Evolutionary conservation across 2,888 invertebrate genomes (phyloP), one percentile per base, ranked within the genome.

Genomic region (Leptinotarsa juncta): DNA sequence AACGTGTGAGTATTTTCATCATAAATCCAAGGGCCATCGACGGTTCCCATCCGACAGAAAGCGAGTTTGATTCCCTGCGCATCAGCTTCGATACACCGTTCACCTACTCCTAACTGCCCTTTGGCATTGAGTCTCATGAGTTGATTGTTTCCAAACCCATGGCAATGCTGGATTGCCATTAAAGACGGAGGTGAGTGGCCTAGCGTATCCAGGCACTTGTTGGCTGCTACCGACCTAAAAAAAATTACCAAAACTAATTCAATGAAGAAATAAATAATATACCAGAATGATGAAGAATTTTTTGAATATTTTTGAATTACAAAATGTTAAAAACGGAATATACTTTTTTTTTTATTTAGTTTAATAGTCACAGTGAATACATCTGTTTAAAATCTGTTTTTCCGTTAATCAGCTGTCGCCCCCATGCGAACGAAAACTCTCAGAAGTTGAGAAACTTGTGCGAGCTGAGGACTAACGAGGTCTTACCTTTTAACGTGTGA

Each of bases 91-190:
- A 99, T 92, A 85, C 99, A 99, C 65, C 99, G 92, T 88, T 99
- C 99, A 48, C 99, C 99, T 3, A 97, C 94, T 50, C 97, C 96
- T 67, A 85, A 86, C 88, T 99, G 99, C 0, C 99, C 99, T 80
- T 96, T 95, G 20, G 94, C 93, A 89, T 99, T 99, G 72, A 99
- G 89, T 49, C 99, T 90, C 85, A 97, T 93, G 83, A 98, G 88
- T 91, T 98, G 93, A 89, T 98, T 99, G 86, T 96, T 98, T 75
- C 99, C 98, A 82, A 94, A 93, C 32, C 98, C 97, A 88, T 99
- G 99, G 85, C 99, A 99, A 71, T 94, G 91, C 18, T 96, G 94
- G 16, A 96, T 93, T 75, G 97, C 97, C 90, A 99, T 95, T 78
- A 96, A 92, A 79, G 93, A 94, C 67, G 98, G 98, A 4, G 98